Conservation (phyloP, 2,888 invertebrate species). For the Trichacis sp. region DNA sequence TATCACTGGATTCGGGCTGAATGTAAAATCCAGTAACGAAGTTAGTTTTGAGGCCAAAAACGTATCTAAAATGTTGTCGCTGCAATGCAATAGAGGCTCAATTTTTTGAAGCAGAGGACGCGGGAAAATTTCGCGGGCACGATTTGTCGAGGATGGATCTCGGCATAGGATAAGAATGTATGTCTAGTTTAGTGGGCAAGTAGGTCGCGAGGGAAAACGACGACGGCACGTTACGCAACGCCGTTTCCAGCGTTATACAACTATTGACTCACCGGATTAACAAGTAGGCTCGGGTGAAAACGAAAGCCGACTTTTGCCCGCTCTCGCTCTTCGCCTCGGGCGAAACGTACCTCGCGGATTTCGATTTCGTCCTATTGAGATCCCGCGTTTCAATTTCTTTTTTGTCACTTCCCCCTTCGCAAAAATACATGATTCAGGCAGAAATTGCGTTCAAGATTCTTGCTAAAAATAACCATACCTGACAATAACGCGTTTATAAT, state of each 20-base stretch:
- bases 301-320: constrained; percentile 60
- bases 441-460: no score
- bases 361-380: constrained; percentile 36
- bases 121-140: background rate
- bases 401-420: no score
- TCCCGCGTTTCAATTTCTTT: constrained; percentile 12
- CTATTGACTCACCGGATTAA: constrained; percentile 69
- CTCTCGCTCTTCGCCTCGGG: constrained; percentile 39
- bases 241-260: constrained; percentile 68
- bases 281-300: constrained; percentile 68
- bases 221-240: constrained; percentile 64
- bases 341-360: constrained; percentile 7
- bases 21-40: no score
- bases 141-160: constrained; percentile 41
- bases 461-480: no score
- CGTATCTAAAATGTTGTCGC: no score
- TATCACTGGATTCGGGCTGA: no score
- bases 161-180: constrained; percentile 65
- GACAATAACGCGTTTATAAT: no score
- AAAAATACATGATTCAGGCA: no score
- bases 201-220: constrained; percentile 68
- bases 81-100: no score
- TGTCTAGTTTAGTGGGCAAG: constrained; percentile 70
- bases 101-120: no score
- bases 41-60: no score